phyloP scores from a whole-genome alignment of 2,888 invertebrate species.

The Tetragonula carbonaria region DNA sequence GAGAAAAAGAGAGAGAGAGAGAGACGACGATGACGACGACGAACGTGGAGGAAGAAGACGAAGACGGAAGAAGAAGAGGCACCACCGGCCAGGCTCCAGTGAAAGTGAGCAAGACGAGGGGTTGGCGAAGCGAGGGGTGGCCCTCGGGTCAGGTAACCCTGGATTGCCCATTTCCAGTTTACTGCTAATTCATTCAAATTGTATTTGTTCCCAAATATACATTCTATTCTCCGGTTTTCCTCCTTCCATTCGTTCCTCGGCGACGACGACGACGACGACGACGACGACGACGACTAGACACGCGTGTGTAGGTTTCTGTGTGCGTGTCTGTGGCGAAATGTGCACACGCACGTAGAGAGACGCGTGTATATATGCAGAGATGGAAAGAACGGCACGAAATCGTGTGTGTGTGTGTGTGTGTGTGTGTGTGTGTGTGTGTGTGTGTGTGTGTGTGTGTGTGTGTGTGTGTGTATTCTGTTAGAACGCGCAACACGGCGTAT shows the following conservation, averaged over 20 bases:
- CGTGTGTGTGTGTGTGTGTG: neutral
- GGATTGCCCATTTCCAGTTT: slow-evolving; percentile 80
- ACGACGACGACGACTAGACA: slow-evolving; percentile 25
- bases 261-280: neutral
- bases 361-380: neutral
- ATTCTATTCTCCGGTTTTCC: slow-evolving; percentile 70
- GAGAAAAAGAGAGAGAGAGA: neutral
- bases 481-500: slow-evolving; percentile 4
- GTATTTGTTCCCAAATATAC: slow-evolving; percentile 81
- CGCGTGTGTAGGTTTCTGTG: neutral
- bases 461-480: neutral
- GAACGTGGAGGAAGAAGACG: slow-evolving; percentile 42
- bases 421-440: neutral
- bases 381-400: neutral
- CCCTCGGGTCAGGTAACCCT: slow-evolving; percentile 73
- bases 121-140: slow-evolving; percentile 51
- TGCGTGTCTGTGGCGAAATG: neutral
- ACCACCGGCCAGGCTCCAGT: no score
- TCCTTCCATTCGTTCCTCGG: slow-evolving; percentile 43
- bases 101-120: neutral
- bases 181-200: slow-evolving; percentile 83
- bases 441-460: no score
- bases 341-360: neutral
- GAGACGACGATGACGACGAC: neutral
- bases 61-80: neutral